phyloP scores from a whole-genome alignment of 1,140 invertebrate species.

The Caerostris darwini region DNA sequence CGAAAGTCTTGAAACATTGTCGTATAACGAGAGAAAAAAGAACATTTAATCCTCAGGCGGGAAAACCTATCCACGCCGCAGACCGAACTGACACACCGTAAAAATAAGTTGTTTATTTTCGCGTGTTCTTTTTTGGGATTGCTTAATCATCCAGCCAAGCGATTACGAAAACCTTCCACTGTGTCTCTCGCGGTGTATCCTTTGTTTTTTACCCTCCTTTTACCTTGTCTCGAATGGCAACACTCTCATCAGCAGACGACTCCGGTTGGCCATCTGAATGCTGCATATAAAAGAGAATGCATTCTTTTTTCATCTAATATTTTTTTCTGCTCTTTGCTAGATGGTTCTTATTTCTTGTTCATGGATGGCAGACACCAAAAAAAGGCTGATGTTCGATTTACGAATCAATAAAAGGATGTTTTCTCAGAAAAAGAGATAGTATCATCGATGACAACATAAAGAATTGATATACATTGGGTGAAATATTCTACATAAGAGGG shows the following conservation, averaged over 20 bases:
- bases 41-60: neutral
- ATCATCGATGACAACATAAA: neutral
- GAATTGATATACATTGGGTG: neutral
- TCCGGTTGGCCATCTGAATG: neutral
- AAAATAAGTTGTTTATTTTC: conserved; percentile 53
- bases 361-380: neutral
- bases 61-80: neutral
- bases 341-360: neutral
- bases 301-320: neutral
- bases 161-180: neutral
- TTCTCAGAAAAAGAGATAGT: neutral
- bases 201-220: conserved; percentile 13
- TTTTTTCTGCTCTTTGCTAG: neutral
- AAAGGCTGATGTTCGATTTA: neutral
- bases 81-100: neutral
- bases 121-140: neutral
- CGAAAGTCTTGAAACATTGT: too few relatives aligned
- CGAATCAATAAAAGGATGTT: neutral
- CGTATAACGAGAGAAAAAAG: neutral
- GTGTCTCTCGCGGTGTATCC: neutral
- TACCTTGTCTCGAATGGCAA: conserved; percentile 36
- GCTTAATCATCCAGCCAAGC: neutral
- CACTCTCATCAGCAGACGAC: conserved; percentile 42
- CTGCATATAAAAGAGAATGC: neutral
- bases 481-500: neutral